phyloP scores from a whole-genome alignment of 2,113 vertebrate genomes.

The Callithrix jacchus region DNA sequence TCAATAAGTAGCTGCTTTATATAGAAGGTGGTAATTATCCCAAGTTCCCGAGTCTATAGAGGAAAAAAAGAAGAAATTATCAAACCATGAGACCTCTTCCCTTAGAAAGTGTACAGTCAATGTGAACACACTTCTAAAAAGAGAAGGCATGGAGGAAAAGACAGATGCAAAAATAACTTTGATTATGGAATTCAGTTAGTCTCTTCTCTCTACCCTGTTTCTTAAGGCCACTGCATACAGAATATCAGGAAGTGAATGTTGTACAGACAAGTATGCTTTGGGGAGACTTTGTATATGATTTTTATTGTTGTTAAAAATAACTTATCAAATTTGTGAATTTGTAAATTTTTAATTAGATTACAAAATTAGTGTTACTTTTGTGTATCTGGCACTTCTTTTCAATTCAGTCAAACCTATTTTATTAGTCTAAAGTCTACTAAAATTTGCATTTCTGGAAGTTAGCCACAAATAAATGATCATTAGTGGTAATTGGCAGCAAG shows the following conservation, averaged over 20 bases:
- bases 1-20: background rate
- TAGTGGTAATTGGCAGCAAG: background rate
- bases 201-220: background rate
- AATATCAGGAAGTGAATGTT: background rate
- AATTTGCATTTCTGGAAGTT: slow-evolving; percentile 12
- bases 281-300: background rate
- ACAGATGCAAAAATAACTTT: background rate
- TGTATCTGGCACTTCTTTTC: background rate
- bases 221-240: background rate
- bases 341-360: slow-evolving; percentile 11
- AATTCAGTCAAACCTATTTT: background rate
- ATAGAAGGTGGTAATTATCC: background rate
- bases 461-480: slow-evolving; percentile 8
- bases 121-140: background rate
- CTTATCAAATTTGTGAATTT: background rate
- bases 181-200: background rate
- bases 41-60: too few relatives aligned
- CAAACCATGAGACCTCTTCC: background rate
- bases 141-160: background rate
- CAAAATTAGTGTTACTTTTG: background rate
- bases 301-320: background rate
- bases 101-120: background rate
- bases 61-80: background rate
- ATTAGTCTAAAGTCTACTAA: background rate
- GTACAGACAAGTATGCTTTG: background rate